phyloP scores from a whole-genome alignment of 2,888 invertebrate species.

The Mesoligia furuncula region DNA sequence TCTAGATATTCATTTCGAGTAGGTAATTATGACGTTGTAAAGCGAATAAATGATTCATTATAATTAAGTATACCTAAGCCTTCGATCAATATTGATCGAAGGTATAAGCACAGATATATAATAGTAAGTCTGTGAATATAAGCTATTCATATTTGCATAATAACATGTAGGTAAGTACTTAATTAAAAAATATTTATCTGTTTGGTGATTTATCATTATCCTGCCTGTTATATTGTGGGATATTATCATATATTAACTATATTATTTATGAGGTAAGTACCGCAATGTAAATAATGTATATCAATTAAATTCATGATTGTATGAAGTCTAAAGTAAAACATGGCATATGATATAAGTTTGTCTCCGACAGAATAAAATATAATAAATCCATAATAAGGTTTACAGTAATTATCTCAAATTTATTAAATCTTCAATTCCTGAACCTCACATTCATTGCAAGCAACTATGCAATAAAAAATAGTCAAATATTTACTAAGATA shows the following conservation, averaged over 20 bases:
- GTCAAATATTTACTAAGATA: not conserved
- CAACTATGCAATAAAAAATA: not conserved
- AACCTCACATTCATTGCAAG: not conserved
- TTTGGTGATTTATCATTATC: conserved; percentile 2
- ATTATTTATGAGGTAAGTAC: not conserved
- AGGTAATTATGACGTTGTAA: conserved; percentile 15
- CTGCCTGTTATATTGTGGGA: not conserved
- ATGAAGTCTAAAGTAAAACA: not conserved
- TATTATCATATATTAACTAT: not conserved
- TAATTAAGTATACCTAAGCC: too few species aligned
- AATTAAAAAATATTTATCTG: not conserved
- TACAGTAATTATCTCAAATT: not conserved
- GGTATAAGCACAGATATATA: too few species aligned
- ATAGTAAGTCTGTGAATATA: too few species aligned
- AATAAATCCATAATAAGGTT: too few species aligned
- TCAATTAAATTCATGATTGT: not conserved
- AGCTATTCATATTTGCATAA: not conserved
- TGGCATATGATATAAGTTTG: too few species aligned
- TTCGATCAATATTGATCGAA: too few species aligned
- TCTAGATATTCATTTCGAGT: conserved; percentile 13
- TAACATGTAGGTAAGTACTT: too few species aligned
- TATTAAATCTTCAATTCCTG: too few species aligned
- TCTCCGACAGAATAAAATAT: not conserved
- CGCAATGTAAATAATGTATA: not conserved
- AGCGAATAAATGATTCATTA: not conserved